Conservation (phyloP, 2,888 invertebrate genomes). For the Nomada flava region DNA sequence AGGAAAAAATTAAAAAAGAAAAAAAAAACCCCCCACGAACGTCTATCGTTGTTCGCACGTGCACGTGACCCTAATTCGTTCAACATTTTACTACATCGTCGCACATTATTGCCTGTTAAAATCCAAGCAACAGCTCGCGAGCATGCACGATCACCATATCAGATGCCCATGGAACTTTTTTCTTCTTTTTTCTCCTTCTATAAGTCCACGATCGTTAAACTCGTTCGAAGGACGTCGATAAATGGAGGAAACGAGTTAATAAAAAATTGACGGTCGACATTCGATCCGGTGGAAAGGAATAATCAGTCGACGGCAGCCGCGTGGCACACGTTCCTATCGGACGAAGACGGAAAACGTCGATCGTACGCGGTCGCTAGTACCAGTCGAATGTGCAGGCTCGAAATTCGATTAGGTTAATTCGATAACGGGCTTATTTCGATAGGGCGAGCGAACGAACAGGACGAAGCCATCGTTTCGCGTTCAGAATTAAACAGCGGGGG, state of each 20-base stretch:
- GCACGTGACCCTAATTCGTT: not conserved
- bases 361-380: conserved; percentile 40
- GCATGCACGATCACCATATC: not conserved
- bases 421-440: conserved; percentile 70
- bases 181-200: no score
- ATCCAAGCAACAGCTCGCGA: not conserved
- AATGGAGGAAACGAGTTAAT: conserved; percentile 1
- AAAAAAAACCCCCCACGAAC: not conserved
- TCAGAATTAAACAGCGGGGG: conserved; percentile 48
- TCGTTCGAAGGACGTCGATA: conserved; percentile 1
- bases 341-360: conserved; percentile 11
- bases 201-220: not conserved
- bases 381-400: conserved; percentile 38
- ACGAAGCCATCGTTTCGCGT: conserved; percentile 60
- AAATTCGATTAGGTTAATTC: conserved; percentile 68
- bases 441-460: conserved; percentile 19
- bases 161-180: not conserved
- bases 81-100: not conserved
- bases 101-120: not conserved
- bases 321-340: not conserved
- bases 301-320: not conserved
- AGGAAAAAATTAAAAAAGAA: no score
- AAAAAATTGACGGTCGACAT: not conserved
- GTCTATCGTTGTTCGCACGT: not conserved
- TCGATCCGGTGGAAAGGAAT: not conserved